Base-by-base conservation (phyloP, 2,797 vertebrate genomes). In the Onychomys leucogaster region DNA sequence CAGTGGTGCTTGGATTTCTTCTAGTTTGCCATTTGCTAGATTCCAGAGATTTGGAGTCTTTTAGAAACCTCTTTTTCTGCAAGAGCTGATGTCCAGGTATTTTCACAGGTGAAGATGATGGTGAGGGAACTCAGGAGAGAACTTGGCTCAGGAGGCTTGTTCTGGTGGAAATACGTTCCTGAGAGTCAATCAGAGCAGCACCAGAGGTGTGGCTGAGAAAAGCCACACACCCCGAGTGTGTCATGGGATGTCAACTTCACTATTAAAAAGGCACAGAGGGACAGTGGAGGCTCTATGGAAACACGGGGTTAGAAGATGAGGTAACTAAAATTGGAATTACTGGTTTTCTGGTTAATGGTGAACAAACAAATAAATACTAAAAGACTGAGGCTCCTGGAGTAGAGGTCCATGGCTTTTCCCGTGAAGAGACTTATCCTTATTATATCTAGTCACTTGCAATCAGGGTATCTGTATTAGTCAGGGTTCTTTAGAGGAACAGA, bases 21-120 rank as follows among this genome's bases (percentile, higher is more conserved):
- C 46, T 29, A 57, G 41, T 94, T 34, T 94, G 32, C 80, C 69
- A 17, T 90, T 95, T 96, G 25, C 29, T 81, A 67, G 85, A 77
- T 34, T 80, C 6, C 9, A 63, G 57, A 92, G 87, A 19, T 16
- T 80, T n/a, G 17, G 13, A 3, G 86, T 46, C 21, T 57, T 71
- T 93, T 84, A 85, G 52, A 91, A 69, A 46, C 12, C 27, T 80
- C 34, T 21, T 67, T 89, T 29, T 29, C 41, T 34, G 27, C 8
- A 55, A 73, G 43, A 94, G 55, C 52, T 96, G 59, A 55, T 25
- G 84, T 65, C 19, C 71, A 84, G 80, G 43, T 87, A 25, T 82
- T 34, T 57, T 96, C 78, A 63, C 23, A 8, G 8, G 34, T 82
- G 16, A 89, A 89, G 78, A 91, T 69, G 77, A 63, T 4, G 21